These are phyloP conservation scores for Drosophila peninsularis DNA, from an alignment of 2,888 invertebrate genomes.

Conservation along the genomic window DNA sequence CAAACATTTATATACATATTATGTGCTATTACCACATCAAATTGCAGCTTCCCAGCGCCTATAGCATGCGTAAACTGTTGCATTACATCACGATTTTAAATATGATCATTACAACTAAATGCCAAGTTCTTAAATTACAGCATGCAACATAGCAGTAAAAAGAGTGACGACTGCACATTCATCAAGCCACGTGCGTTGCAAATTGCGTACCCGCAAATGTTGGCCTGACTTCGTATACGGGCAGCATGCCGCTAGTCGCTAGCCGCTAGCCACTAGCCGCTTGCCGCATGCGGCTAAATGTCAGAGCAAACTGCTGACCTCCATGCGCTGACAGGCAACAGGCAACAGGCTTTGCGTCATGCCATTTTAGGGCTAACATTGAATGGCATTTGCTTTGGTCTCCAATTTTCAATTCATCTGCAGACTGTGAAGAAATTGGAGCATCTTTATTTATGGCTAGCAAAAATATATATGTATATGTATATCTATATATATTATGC, in stretches of 20 bases:
- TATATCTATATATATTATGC: background rate
- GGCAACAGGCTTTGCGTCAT: conserved; percentile 39
- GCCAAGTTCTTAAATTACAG: conserved; percentile 68
- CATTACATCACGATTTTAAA: conserved; percentile 64
- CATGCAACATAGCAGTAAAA: conserved; percentile 16
- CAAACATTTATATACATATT: background rate
- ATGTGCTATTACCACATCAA: conserved; percentile 19
- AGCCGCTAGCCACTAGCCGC: conserved; percentile 27
- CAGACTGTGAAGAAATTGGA: conserved; percentile 26
- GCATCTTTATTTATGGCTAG: conserved; percentile 36
- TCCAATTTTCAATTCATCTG: conserved; percentile 15
- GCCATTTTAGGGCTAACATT: conserved; percentile 70
- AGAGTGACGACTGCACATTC: conserved; percentile 40
- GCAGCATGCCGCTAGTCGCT: conserved; percentile 29
- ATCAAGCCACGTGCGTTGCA: conserved; percentile 73
- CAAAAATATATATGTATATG: background rate
- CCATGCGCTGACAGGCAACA: conserved; percentile 65
- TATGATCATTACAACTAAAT: conserved; percentile 70
- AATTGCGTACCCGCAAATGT: conserved; percentile 62
- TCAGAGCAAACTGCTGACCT: conserved; percentile 68
- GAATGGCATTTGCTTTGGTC: conserved; percentile 59
- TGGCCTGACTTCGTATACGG: conserved; percentile 37
- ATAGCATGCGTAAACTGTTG: conserved; percentile 60
- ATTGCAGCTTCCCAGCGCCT: conserved; percentile 23
- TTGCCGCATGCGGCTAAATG: conserved; percentile 54